phyloP scores from a whole-genome alignment of 30 jellyfish, hydroid and myxozoan species.

The Nemopilema nomurai region DNA sequence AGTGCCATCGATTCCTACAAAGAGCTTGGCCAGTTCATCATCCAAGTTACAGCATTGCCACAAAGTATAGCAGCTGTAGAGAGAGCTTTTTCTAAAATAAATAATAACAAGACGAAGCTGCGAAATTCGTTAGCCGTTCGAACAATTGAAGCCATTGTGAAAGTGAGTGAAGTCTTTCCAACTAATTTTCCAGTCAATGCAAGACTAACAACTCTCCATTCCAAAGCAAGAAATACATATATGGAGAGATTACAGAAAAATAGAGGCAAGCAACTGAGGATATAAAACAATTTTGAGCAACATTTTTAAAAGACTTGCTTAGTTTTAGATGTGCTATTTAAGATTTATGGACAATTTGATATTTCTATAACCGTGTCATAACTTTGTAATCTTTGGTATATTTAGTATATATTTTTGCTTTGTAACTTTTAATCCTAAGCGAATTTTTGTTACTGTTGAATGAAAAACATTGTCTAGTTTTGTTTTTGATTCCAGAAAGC shows the following conservation, averaged over 20 bases:
- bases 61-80: constrained; percentile 73
- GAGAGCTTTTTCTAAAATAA: constrained; percentile 39
- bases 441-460: background rate
- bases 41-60: constrained; percentile 56
- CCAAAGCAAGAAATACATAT: constrained; percentile 2
- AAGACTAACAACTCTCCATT: background rate
- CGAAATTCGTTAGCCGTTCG: constrained; percentile 31
- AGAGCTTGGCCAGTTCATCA: constrained; percentile 52
- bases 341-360: background rate
- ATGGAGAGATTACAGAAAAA: constrained; percentile 9
- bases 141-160: constrained; percentile 60
- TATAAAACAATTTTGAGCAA: background rate
- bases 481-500: background rate
- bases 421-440: background rate
- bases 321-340: background rate
- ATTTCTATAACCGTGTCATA: background rate
- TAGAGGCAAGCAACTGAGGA: constrained; percentile 7
- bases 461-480: background rate
- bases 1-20: background rate
- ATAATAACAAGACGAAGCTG: constrained; percentile 49
- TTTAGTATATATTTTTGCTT: background rate
- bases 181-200: constrained; percentile 18
- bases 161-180: constrained; percentile 51
- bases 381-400: background rate
- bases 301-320: background rate